These are phyloP conservation scores for Hyla sarda DNA, from an alignment of 2,113 vertebrate species.

Conservation along the genomic window DNA sequence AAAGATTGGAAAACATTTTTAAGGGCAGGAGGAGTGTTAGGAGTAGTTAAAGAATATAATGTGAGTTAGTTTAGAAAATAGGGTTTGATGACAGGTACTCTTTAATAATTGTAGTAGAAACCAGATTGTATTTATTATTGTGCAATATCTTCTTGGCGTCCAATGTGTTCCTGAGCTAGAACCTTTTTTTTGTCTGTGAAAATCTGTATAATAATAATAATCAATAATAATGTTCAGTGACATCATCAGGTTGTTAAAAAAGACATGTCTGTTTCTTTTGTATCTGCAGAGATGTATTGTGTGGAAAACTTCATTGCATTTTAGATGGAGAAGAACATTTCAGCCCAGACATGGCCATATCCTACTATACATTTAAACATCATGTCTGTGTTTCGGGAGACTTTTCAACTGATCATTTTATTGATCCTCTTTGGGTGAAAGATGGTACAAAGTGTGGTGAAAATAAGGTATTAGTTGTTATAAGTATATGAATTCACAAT, in stretches of 20 bases:
- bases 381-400: neutral
- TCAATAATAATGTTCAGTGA: neutral
- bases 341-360: neutral
- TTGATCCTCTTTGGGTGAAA: slow-evolving; percentile 4
- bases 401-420: neutral
- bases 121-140: no score
- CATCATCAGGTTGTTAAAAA: no score
- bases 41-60: no score
- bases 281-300: slow-evolving; percentile 27
- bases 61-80: no score
- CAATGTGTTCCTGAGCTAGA: neutral
- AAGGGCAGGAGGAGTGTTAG: no score
- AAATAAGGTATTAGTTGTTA: slow-evolving; percentile 6
- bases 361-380: neutral
- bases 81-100: no score
- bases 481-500: neutral
- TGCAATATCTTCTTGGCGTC: neutral
- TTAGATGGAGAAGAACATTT: neutral
- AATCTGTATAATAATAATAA: neutral
- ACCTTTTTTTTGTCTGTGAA: neutral
- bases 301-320: slow-evolving; percentile 19
- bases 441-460: slow-evolving; percentile 25
- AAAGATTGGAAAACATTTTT: no score
- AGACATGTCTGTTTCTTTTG: neutral
- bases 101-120: no score